Conservation (phyloP, 1,140 invertebrate genomes). For the Nixonia krombeini region DNA sequence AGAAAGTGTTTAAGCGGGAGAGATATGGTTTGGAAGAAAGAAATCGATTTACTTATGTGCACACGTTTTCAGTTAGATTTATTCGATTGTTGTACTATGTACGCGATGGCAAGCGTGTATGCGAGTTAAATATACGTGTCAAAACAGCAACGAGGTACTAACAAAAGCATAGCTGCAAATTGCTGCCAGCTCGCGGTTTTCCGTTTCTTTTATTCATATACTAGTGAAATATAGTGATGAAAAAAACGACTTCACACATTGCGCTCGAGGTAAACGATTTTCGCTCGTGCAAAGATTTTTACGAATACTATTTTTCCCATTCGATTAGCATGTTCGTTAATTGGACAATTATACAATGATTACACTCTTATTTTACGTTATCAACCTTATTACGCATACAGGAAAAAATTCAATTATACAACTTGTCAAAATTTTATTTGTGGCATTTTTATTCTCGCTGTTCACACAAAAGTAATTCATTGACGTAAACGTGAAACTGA, state of each 20-base stretch:
- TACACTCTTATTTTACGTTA: too few species aligned
- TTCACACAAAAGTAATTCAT: too few species aligned
- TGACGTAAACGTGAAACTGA: too few species aligned
- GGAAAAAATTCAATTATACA: too few species aligned
- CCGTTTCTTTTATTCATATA: constrained; percentile 4
- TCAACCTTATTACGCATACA: too few species aligned
- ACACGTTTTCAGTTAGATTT: too few species aligned
- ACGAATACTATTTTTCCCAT: background rate
- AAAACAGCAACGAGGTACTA: background rate
- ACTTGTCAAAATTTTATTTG: too few species aligned
- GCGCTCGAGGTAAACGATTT: background rate
- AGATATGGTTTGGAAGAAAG: too few species aligned
- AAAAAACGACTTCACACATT: background rate
- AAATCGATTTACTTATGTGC: too few species aligned
- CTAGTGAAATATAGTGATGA: background rate
- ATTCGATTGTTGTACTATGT: background rate
- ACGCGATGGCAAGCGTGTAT: background rate
- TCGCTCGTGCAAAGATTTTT: background rate
- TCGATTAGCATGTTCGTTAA: background rate
- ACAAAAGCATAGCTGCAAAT: constrained; percentile 10
- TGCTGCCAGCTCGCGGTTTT: background rate
- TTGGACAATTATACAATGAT: too few species aligned
- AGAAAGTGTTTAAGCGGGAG: too few species aligned
- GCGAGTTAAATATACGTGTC: background rate
- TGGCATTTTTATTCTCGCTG: too few species aligned